Base-by-base conservation (phyloP, 1,140 invertebrate species). In the Holcopasites calliopsidis region DNA sequence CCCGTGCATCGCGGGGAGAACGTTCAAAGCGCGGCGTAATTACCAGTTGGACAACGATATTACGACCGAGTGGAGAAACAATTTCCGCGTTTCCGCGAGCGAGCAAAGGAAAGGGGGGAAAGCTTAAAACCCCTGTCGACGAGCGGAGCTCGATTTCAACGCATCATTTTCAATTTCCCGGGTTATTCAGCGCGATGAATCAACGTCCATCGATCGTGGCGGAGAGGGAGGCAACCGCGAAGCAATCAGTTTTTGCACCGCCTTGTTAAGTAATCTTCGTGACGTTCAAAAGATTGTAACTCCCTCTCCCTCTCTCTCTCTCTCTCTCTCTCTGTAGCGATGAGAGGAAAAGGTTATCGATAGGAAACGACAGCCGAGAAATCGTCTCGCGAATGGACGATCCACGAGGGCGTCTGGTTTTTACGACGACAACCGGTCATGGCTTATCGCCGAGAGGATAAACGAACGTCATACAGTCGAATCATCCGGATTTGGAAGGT, bases 401-500 rank as follows among this genome's bases (percentile, higher is more conserved):
- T 28, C 65, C 54, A 35, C 13, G 55, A 54, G 71, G 18, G n/a
- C 38, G 21, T 26, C 66, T n/a, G n/a, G 44, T 72, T 71, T 61
- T 76, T 54, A 38, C 49, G 18, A 71, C 50, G 35, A 62, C 40
- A 54, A 38, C 38, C 57, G n/a, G 58, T 28, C 52, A 28, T 23
- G 70, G 70, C 61, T 77, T 74, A 77, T 77, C 76, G 61, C 42
- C 44, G 61, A 65, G 70, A 74, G 66, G 77, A 76, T 76, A 70
- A 75, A 70, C 55, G 77, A 76, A 79, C 77, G 58, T 79, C 77
- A 64, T 79, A 76, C 73, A 76, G 64, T 69, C 65, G 73, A 65
- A 76, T 79, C 66, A 79, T 76, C 73, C 77, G 58, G 64, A 69
- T 79, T 76, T 64, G 10, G 57, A 69, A 50, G 77, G 38, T 76